Conservation (phyloP, 1,140 invertebrate genomes). For the Tetragnatha versicolor region DNA sequence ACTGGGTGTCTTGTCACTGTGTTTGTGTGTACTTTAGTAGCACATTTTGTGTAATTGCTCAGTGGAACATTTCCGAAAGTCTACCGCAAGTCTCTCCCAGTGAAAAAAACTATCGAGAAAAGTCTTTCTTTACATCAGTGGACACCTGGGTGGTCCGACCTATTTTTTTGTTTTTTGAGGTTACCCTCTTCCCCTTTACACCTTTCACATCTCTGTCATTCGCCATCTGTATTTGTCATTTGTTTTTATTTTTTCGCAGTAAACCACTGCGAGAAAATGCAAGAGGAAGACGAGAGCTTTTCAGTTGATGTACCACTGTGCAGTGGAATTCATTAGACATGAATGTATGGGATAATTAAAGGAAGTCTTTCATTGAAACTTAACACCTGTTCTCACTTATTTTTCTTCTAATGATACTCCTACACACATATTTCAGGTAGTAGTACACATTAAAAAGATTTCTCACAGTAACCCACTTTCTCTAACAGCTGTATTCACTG, state of each 20-base stretch:
- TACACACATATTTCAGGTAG: too few species aligned
- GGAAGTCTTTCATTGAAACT: constrained; percentile 55
- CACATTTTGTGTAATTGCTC: constrained; percentile 52
- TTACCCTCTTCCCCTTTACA: constrained; percentile 12
- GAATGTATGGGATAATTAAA: constrained; percentile 52
- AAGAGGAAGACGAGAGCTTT: constrained; percentile 38
- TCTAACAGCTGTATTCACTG: too few species aligned
- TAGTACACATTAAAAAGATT: too few species aligned
- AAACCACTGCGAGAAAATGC: constrained; percentile 17
- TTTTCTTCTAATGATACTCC: not conserved
- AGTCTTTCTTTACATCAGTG: constrained; percentile 5
- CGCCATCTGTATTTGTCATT: constrained; percentile 54
- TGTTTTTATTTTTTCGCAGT: constrained; percentile 50
- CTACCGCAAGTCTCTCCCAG: too few species aligned
- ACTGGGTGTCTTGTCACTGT: constrained; percentile 47
- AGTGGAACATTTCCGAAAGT: constrained; percentile 42
- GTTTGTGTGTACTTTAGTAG: constrained; percentile 46
- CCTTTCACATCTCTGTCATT: constrained; percentile 40
- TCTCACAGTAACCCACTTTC: too few species aligned
- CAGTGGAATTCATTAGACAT: constrained; percentile 55
- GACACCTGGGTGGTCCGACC: constrained; percentile 51
- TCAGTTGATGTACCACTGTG: constrained; percentile 54
- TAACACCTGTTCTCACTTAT: not conserved
- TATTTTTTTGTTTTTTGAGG: constrained; percentile 34
- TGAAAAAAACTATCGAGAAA: too few species aligned